A percentile compares a stretch with the other conserved stretches of the same genome.
These are phyloP conservation scores for Pomacea canaliculata DNA, from an alignment of 2,888 invertebrate species.

Conservation along the genomic window DNA sequence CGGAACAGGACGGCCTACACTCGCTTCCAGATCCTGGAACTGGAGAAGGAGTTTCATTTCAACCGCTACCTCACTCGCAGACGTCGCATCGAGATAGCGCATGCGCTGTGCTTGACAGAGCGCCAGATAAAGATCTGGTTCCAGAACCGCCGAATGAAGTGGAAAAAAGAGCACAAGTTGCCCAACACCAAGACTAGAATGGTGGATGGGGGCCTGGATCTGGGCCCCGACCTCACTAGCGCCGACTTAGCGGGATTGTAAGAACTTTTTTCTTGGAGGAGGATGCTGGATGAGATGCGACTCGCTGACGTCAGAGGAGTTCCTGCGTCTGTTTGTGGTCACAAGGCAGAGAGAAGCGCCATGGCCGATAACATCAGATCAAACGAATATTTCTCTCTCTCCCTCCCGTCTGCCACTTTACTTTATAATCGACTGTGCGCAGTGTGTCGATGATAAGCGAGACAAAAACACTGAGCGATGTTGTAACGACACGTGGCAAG, in stretches of 20 bases:
- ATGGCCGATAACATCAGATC: too few relatives aligned
- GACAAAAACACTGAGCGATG: too few relatives aligned
- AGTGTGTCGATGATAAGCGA: too few relatives aligned
- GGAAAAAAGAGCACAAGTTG: slow-evolving; percentile 77
- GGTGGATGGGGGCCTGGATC: slow-evolving; percentile 25
- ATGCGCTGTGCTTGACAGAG: slow-evolving; percentile 94
- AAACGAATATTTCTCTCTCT: too few relatives aligned
- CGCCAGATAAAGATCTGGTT: slow-evolving; percentile 81
- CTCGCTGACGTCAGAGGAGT: too few relatives aligned
- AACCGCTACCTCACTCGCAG: slow-evolving; percentile 97
- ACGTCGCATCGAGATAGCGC: slow-evolving; percentile 96
- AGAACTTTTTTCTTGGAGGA: not conserved
- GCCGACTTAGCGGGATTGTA: slow-evolving; percentile 22
- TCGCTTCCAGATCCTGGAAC: slow-evolving; percentile 95
- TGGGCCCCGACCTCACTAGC: slow-evolving; percentile 23
- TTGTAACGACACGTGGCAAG: too few relatives aligned
- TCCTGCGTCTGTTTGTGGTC: too few relatives aligned
- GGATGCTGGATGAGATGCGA: too few relatives aligned
- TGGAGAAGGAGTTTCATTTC: slow-evolving; percentile 98
- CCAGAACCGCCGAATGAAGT: slow-evolving; percentile 97
- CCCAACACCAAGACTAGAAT: slow-evolving; percentile 58
- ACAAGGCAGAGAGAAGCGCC: too few relatives aligned
- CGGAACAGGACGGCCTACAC: slow-evolving; percentile 97
- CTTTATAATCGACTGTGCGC: too few relatives aligned
- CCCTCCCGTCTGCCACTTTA: too few relatives aligned